These are phyloP conservation scores for Strigamia crassipes DNA, from an alignment of 2,888 invertebrate genomes.

Conservation along the genomic window DNA sequence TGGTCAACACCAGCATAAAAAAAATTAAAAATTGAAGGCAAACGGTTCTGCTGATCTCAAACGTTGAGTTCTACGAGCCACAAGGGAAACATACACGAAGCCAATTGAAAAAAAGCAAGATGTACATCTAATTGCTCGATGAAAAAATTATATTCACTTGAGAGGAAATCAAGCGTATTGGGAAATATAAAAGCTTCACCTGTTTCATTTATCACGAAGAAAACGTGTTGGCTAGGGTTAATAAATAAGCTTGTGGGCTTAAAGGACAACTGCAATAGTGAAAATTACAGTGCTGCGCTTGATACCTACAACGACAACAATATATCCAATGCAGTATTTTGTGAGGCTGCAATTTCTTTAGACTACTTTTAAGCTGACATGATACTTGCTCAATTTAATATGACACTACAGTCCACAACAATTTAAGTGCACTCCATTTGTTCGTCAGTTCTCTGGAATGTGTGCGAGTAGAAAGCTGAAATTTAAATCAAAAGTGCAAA, in stretches of 20 bases:
- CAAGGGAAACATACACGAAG: not conserved
- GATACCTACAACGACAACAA: too few species aligned
- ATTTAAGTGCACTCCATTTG: too few species aligned
- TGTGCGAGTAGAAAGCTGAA: too few species aligned
- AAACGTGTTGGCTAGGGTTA: not conserved
- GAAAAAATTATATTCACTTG: slow-evolving; percentile 14
- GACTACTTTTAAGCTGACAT: too few species aligned
- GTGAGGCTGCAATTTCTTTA: too few species aligned
- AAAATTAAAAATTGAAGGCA: not conserved
- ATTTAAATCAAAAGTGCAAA: too few species aligned
- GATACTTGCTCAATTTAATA: too few species aligned
- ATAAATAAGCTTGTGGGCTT: not conserved
- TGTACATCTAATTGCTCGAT: slow-evolving; percentile 11
- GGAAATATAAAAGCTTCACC: slow-evolving; percentile 9
- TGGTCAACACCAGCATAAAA: not conserved
- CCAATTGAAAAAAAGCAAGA: not conserved
- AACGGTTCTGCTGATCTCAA: not conserved
- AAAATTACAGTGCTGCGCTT: too few species aligned
- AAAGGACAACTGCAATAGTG: not conserved
- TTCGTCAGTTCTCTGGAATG: too few species aligned
- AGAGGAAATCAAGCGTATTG: not conserved
- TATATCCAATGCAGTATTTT: too few species aligned
- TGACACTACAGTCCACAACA: too few species aligned
- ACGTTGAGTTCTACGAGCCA: not conserved
- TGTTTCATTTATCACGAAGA: not conserved